Conservation (phyloP, 2,113 vertebrate species). For the Pogonocichla stellata region DNA sequence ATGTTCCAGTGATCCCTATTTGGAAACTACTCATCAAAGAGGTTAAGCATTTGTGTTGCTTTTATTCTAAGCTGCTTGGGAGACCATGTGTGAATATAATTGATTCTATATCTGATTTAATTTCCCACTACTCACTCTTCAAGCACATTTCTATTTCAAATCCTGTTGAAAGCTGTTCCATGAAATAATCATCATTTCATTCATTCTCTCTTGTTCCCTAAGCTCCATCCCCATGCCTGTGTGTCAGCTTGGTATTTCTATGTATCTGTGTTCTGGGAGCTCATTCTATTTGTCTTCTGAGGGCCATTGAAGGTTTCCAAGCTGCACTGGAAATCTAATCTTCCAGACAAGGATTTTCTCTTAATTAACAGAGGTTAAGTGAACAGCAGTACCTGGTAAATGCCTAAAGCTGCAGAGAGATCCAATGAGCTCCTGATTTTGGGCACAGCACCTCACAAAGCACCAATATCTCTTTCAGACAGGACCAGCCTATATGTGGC, state of each 20-base stretch:
- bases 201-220: background rate
- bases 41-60: conserved; percentile 49
- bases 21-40: conserved; percentile 84
- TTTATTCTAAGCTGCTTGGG: background rate
- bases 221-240: background rate
- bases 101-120: background rate
- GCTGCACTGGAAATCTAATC: background rate
- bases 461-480: background rate
- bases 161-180: background rate
- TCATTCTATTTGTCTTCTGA: background rate
- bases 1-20: conserved; percentile 76
- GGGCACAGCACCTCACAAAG: background rate
- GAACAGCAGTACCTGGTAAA: background rate
- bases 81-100: background rate
- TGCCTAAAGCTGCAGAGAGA: background rate
- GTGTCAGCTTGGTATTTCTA: background rate
- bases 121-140: background rate
- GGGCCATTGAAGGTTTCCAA: background rate
- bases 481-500: background rate
- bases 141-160: background rate
- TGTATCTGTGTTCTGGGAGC: background rate
- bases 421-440: background rate
- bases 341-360: background rate
- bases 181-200: background rate
- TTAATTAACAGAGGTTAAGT: background rate